A percentile compares a stretch with the other conserved stretches of the same genome.
Evolutionary conservation across 2,888 invertebrate genomes (phyloP).

Genomic region (Dryocosmus kuriphilus): DNA sequence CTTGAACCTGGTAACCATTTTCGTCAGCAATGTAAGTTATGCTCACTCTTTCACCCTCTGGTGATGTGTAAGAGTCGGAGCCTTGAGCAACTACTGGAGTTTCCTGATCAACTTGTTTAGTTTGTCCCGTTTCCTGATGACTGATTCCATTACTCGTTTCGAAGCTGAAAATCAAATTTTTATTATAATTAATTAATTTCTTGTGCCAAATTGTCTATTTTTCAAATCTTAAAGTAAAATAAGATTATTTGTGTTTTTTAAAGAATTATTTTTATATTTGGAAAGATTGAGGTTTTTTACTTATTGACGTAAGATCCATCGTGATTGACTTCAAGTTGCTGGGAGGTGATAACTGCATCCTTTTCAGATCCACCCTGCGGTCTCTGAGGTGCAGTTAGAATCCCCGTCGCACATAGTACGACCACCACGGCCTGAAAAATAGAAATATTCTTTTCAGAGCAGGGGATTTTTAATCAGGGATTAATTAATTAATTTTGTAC

Average conservation of each 20-base stretch:
- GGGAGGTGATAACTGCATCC: conserved; percentile 75
- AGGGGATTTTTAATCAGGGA: too few species aligned
- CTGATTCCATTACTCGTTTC: conserved; percentile 79
- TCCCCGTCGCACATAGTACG: conserved; percentile 70
- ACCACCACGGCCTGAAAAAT: conserved; percentile 69
- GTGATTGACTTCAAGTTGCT: conserved; percentile 75
- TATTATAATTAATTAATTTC: not conserved
- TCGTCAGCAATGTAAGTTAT: conserved; percentile 76
- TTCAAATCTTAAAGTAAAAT: too few species aligned
- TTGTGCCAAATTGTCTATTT: conserved; percentile 20
- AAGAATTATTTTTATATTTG: conserved; percentile 1
- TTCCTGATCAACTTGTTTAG: conserved; percentile 75
- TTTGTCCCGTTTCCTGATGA: conserved; percentile 76
- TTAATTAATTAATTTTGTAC: too few species aligned
- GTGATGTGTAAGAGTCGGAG: conserved; percentile 75
- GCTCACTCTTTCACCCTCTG: conserved; percentile 77
- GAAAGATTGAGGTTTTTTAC: conserved; percentile 57
- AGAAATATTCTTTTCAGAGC: not conserved
- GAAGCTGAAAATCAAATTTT: conserved; percentile 66
- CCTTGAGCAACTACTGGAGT: conserved; percentile 76
- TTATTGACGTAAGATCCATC: conserved; percentile 76
- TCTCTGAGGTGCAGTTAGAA: conserved; percentile 71
- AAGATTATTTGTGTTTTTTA: too few species aligned
- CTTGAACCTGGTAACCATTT: conserved; percentile 76
- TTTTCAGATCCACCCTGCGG: conserved; percentile 69